Conservation (phyloP, 2,888 invertebrate genomes). For the Zygogramma bicolorata region DNA sequence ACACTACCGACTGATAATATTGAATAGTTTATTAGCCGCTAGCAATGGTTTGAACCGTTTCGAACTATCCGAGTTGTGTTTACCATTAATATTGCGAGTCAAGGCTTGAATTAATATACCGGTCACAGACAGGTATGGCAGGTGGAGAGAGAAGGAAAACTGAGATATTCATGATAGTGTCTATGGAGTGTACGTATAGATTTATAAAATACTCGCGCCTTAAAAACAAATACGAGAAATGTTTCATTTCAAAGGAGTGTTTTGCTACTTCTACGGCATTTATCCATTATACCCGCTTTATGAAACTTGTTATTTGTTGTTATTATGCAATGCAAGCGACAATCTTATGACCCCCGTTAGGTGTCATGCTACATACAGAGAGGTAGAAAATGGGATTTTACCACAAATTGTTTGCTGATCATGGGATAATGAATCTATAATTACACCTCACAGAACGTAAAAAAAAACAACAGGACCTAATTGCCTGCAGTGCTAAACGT, state of each 20-base stretch:
- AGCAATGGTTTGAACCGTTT: neutral
- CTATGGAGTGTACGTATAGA: neutral
- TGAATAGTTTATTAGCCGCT: neutral
- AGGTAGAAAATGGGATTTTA: neutral
- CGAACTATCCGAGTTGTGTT: neutral
- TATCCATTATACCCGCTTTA: neutral
- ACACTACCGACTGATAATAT: neutral
- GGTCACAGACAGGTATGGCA: constrained; percentile 36
- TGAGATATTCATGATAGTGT: constrained; percentile 5
- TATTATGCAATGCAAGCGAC: neutral
- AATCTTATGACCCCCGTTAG: neutral
- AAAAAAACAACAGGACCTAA: no score
- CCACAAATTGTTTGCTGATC: no score
- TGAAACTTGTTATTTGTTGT: constrained; percentile 19
- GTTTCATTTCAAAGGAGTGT: constrained; percentile 30
- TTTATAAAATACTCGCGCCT: constrained; percentile 18
- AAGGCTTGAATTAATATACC: constrained; percentile 34
- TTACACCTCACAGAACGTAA: no score
- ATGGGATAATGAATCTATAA: no score
- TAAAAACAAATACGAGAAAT: constrained; percentile 25
- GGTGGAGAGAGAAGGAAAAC: constrained; percentile 22
- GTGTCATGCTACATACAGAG: neutral
- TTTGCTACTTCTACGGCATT: constrained; percentile 27
- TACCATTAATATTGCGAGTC: constrained; percentile 14
- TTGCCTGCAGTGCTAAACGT: no score